phyloP scores from a whole-genome alignment of 2,113 vertebrate genomes.

The Henicopernis longicauda region DNA sequence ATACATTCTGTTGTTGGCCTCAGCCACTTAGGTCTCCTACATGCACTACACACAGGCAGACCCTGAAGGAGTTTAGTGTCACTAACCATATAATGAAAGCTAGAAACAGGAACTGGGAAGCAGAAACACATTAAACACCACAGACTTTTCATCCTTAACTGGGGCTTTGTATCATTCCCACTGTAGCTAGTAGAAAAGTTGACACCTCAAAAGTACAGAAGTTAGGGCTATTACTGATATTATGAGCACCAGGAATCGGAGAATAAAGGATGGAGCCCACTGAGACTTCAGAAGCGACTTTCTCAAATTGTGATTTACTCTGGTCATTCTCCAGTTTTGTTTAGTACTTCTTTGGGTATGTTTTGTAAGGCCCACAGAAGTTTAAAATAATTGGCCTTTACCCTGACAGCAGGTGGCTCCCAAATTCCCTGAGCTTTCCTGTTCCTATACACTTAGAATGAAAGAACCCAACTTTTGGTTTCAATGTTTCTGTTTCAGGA shows the following conservation, averaged over 20 bases:
- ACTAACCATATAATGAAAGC: fast-evolving
- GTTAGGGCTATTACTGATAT: not conserved
- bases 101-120: not conserved
- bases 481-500: not conserved
- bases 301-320: not conserved
- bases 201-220: not conserved
- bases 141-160: not conserved
- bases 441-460: not conserved
- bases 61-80: not conserved
- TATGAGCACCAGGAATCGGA: not conserved
- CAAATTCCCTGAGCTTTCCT: not conserved
- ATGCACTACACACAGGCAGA: not conserved
- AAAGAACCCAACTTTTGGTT: not conserved
- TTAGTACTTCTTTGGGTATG: not conserved
- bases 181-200: not conserved
- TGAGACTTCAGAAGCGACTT: not conserved
- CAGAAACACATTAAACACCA: not conserved
- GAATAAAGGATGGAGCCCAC: not conserved
- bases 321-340: not conserved
- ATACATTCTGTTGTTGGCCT: not conserved
- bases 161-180: not conserved
- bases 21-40: not conserved
- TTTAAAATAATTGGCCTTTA: not conserved
- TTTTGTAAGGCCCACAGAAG: not conserved
- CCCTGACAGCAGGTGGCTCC: not conserved